Base-by-base conservation (phyloP, 2,888 invertebrate genomes). In the Eledona agricola region DNA sequence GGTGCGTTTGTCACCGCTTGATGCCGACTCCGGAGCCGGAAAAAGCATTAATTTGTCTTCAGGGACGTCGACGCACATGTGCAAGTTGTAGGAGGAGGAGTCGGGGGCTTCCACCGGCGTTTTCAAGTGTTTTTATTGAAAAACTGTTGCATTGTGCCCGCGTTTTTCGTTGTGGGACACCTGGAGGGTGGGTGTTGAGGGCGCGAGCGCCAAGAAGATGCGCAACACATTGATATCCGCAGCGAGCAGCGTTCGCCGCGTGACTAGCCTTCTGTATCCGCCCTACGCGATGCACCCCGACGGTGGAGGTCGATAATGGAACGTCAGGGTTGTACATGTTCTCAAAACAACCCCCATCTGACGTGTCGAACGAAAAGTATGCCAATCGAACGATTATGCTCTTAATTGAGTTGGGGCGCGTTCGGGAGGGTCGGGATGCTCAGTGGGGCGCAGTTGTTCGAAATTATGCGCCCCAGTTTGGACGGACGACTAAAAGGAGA, bases 231-330 rank as follows among this genome's bases (percentile, higher is more conserved):
- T 57, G 62, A 65, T 64, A 59, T 64, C 71, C 69, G 70, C 66
- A 66, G 62, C 62, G 64, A 64, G 62, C 66, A 66, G 60, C 64
- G 69, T 65, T 64, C 71, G 67, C 70, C 71, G 72, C 71, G 71
- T 72, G 72, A 73, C 73, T 74, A 71, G 71, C 66, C 63, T 57
- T 55, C 58, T 54, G 57, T 56, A 57, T 64, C 62, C 69, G 67
- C 71, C 65, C 69, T 62, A 65, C 63, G 63, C 64, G 46, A 42
- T 56, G 63, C 62, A 65, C 66, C 65, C 67, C 67, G 69, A 65
- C 60, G 62, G 65, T 58, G 32, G 60, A 67, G 66, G 69, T 67
- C 67, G 70, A 66, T 67, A 70, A 64, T 63, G 60, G 62, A 63
- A 57, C 58, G 58, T 58, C 51, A 55, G 50, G 51, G 59, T 34